A percentile compares a stretch with the other conserved stretches of the same genome.
Evolutionary conservation across 2,888 invertebrate species (phyloP).

Genomic region (Clanis bilineata): DNA sequence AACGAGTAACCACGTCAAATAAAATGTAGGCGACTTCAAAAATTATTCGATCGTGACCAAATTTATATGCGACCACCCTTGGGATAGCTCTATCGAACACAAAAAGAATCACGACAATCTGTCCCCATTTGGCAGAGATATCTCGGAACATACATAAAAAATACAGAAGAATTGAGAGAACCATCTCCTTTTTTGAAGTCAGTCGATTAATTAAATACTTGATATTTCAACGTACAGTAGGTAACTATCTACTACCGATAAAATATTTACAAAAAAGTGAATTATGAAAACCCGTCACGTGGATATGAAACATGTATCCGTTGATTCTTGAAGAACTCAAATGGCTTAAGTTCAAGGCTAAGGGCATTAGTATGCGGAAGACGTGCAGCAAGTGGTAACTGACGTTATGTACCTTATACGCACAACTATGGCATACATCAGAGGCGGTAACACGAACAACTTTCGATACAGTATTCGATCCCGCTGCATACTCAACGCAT

Average conservation of each 20-base stretch:
- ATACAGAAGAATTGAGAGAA: too few relatives aligned
- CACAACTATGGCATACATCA: neutral
- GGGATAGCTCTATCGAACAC: too few relatives aligned
- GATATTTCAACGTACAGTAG: neutral
- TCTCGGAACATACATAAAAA: too few relatives aligned
- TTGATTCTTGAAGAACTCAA: constrained; percentile 24
- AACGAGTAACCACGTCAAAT: too few relatives aligned
- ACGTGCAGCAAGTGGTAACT: constrained; percentile 36
- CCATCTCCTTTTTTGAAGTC: too few relatives aligned
- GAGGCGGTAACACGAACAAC: neutral
- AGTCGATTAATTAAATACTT: neutral
- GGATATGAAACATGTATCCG: constrained; percentile 25
- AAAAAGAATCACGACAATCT: too few relatives aligned
- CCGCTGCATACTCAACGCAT: too few relatives aligned
- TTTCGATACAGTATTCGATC: neutral
- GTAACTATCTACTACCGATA: neutral
- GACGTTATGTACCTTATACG: constrained; percentile 5
- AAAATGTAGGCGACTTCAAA: too few relatives aligned
- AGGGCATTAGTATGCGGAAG: constrained; percentile 70
- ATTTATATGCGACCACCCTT: too few relatives aligned
- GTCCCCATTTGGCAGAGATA: too few relatives aligned
- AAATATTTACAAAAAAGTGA: neutral
- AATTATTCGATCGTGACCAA: too few relatives aligned
- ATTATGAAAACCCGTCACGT: neutral
- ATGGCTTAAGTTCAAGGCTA: constrained; percentile 54